Base-by-base conservation (phyloP, 1,140 invertebrate species). In the Caenorhabditis latens region DNA sequence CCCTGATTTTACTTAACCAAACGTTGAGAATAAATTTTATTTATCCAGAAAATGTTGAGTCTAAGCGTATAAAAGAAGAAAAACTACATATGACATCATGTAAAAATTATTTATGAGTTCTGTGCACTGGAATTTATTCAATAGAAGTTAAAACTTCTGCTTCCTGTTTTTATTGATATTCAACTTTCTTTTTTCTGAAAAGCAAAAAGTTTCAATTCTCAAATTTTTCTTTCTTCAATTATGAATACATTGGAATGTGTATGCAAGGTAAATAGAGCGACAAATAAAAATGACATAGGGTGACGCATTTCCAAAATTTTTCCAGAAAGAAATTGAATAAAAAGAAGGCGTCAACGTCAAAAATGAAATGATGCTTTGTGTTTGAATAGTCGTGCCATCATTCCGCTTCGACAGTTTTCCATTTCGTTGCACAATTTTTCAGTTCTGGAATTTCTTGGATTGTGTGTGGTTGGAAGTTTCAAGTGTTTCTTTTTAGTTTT, bases 311-410 rank as follows among this genome's bases (percentile, higher is more conserved):
- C 19, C 53, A 79, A 50, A 50, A 63, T 14, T 8, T 46, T 71
- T 71, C 67, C 67, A 71, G 67, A 46, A n/a, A 32, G 67, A 40
- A 79, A 13, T 79, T 50, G 46, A 79, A 79, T 79, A 24, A 79
- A 63, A 79, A 50, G 71, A 32, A 79, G 71, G 71, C 71, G 71
- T 50, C 71, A 79, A 24, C 71, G 71, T 79, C 71, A 79, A 79
- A 79, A 79, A 79, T 50, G 43, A 79, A 79, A 79, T 79, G 46
- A 79, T 79, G 43, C 71, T 79, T 79, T 53, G n/a, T 79, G 71
- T 79, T 79, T 79, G 71, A 79, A 79, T 40, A 79, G 71, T 79
- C n/a, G n/a, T 50, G 71, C 46, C 71, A 50, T 79, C 71, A 50
- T 19, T 50, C 53, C 11, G 21, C 50, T 42, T 19, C 40, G 8